These are phyloP conservation scores for Cisticola juncidis DNA, from an alignment of 2,113 vertebrate genomes.

Conservation along the genomic window DNA sequence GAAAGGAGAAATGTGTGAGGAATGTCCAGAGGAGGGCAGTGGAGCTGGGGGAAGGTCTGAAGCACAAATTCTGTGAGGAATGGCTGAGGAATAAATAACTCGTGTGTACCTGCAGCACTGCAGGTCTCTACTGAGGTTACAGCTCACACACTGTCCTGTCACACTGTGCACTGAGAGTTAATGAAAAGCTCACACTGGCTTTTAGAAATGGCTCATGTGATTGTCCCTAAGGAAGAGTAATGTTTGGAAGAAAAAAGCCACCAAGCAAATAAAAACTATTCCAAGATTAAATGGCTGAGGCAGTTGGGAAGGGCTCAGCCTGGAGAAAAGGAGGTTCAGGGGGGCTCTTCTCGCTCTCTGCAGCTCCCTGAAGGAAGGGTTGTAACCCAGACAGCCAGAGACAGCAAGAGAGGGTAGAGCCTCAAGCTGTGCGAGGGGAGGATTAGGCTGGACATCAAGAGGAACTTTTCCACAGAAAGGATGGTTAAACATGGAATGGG, in stretches of 20 bases:
- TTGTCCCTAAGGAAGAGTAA: background rate
- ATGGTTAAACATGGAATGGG: background rate
- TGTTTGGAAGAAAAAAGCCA: background rate
- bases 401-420: too few relatives aligned
- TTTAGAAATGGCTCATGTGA: fast-evolving
- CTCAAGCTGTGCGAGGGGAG: too few relatives aligned
- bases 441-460: background rate
- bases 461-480: background rate
- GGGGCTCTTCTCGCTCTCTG: too few relatives aligned
- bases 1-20: background rate
- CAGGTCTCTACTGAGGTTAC: background rate
- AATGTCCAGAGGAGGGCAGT: too few relatives aligned
- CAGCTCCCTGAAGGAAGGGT: too few relatives aligned
- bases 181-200: background rate
- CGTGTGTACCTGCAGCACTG: background rate
- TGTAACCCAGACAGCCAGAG: background rate
- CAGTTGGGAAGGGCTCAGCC: background rate
- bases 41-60: background rate
- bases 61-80: background rate
- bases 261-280: background rate
- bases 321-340: background rate
- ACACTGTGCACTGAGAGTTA: fast-evolving
- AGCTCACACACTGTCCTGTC: background rate
- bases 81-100: background rate
- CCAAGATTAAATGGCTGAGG: background rate